phyloP scores from a whole-genome alignment of 2,888 invertebrate genomes.

The Drosophila cracens region DNA sequence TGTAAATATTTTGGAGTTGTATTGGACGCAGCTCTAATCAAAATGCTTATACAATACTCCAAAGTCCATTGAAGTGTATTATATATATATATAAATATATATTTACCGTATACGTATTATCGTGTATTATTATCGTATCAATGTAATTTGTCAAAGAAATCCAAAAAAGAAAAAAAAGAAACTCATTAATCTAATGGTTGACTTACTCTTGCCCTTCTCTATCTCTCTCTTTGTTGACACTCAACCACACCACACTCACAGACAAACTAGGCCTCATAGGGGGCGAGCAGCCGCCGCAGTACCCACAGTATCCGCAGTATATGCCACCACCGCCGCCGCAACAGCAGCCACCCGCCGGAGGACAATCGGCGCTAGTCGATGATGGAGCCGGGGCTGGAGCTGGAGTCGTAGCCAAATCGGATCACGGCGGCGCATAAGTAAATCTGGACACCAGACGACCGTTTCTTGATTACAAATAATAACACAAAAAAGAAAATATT shows the following conservation, averaged over 20 bases:
- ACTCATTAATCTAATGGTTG: background rate
- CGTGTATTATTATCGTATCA: conserved; percentile 45
- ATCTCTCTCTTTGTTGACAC: conserved; percentile 14
- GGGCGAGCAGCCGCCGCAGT: conserved; percentile 83
- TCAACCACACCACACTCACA: conserved; percentile 32
- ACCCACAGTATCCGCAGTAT: conserved; percentile 85
- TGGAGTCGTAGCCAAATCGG: conserved; percentile 33
- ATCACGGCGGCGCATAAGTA: conserved; percentile 75
- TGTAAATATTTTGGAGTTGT: conserved; percentile 19
- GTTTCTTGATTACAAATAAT: conserved; percentile 45
- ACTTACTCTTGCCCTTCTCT: conserved; percentile 16
- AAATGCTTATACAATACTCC: conserved; percentile 33
- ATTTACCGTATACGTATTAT: conserved; percentile 54
- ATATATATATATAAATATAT: conserved; percentile 40
- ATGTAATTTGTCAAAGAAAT: conserved; percentile 62
- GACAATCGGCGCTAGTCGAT: conserved; percentile 82
- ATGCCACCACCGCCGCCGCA: conserved; percentile 86
- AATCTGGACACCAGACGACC: conserved; percentile 42
- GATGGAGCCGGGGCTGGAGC: conserved; percentile 64
- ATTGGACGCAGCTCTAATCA: conserved; percentile 16
- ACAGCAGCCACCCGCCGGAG: conserved; percentile 86
- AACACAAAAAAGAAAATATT: conserved; percentile 4
- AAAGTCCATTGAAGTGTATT: conserved; percentile 64
- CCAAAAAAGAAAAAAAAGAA: conserved; percentile 3
- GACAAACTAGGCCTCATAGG: conserved; percentile 84